A percentile compares a stretch with the other conserved stretches of the same genome.
phyloP scores from a whole-genome alignment of 2,113 vertebrate species.

The Eonycteris spelaea region DNA sequence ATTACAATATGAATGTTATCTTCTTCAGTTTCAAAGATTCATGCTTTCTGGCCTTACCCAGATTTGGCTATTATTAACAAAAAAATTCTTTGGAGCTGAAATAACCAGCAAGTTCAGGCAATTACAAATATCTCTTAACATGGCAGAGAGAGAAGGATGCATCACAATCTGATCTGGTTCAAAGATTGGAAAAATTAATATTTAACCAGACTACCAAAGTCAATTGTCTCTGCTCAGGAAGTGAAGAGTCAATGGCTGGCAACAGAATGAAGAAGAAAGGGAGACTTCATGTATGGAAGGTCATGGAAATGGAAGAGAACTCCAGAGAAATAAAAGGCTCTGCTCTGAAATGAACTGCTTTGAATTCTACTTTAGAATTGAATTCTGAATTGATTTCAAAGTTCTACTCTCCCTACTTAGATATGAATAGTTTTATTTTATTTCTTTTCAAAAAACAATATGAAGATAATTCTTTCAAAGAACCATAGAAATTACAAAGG shows the following conservation, averaged over 20 bases:
- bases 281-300: too few relatives aligned
- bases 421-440: neutral
- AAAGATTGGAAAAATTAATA: neutral
- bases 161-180: neutral
- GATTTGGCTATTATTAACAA: neutral
- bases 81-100: neutral
- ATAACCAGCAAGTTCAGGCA: neutral
- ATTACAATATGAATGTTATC: neutral
- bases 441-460: neutral
- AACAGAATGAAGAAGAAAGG: neutral
- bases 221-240: neutral
- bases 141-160: neutral
- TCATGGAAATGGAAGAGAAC: too few relatives aligned
- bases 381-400: neutral
- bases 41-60: neutral
- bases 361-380: too few relatives aligned
- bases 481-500: neutral
- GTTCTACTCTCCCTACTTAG: neutral
- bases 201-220: neutral
- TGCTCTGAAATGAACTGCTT: too few relatives aligned
- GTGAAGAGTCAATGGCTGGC: neutral
- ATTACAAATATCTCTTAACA: neutral
- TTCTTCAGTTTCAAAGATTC: conserved; percentile 12
- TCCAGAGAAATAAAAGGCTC: too few relatives aligned
- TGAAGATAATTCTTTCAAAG: neutral